phyloP scores from a whole-genome alignment of 2,797 vertebrate genomes.

The Chelon labrosus region DNA sequence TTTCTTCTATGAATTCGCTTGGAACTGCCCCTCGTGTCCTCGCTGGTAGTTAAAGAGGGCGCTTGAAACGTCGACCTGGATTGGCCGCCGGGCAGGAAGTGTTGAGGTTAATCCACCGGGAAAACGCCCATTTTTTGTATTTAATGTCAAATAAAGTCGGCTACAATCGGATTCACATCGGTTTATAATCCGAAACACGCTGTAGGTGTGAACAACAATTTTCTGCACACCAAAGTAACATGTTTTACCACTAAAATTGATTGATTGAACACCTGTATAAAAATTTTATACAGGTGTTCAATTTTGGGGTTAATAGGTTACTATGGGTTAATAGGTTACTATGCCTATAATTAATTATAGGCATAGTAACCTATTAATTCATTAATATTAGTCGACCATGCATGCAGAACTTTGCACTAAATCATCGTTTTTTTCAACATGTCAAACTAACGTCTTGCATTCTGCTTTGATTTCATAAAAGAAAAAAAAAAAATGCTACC shows the following conservation, averaged over 20 bases:
- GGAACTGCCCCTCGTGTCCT: slow-evolving; percentile 24
- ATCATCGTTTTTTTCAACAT: not conserved
- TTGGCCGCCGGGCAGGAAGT: slow-evolving; percentile 24
- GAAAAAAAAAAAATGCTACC: not conserved
- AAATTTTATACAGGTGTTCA: no score
- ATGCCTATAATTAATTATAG: no score
- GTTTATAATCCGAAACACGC: not conserved
- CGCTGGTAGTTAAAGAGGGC: not conserved
- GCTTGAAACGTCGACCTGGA: not conserved
- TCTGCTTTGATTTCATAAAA: not conserved
- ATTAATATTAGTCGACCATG: no score
- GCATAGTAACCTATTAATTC: no score
- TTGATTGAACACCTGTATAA: no score
- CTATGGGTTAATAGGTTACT: no score
- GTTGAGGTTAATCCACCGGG: slow-evolving; percentile 30
- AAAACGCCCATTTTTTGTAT: slow-evolving; percentile 20
- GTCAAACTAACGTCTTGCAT: not conserved
- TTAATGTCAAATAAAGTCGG: not conserved
- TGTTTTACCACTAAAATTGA: no score
- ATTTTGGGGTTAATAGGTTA: no score
- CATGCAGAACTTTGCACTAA: not conserved
- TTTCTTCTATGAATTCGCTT: not conserved
- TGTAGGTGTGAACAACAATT: no score
- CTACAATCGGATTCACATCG: not conserved
- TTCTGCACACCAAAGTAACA: no score